Conservation (phyloP, 92 coral and sea anemone genomes). For the Palythoa caribaeorum region DNA sequence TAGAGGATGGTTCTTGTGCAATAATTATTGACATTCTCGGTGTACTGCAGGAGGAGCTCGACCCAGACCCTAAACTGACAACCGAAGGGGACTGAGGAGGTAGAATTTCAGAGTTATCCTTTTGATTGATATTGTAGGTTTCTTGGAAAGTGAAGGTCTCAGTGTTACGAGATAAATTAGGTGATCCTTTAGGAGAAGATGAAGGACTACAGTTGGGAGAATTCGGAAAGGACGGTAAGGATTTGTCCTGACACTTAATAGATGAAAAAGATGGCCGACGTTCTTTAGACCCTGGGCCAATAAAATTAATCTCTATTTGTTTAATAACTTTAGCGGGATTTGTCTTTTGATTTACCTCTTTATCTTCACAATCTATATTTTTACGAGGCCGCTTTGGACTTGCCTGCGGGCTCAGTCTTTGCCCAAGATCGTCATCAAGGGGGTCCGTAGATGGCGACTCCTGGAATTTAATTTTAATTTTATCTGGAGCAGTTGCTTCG, state of each 20-base stretch:
- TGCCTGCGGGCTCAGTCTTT: not conserved
- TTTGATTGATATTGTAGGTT: not conserved
- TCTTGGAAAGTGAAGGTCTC: slow-evolving; percentile 22
- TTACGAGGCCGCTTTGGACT: slow-evolving; percentile 12
- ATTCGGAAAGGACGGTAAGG: not conserved
- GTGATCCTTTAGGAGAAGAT: slow-evolving; percentile 34
- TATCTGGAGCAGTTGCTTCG: not conserved
- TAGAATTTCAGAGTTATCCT: slow-evolving; percentile 3
- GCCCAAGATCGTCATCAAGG: not conserved
- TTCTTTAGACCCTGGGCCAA: slow-evolving; percentile 19
- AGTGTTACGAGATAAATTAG: not conserved
- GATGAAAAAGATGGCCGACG: slow-evolving; percentile 37
- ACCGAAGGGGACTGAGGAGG: slow-evolving; percentile 12
- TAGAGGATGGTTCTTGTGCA: slow-evolving; percentile 85
- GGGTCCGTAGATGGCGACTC: too few relatives aligned
- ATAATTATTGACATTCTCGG: slow-evolving; percentile 90
- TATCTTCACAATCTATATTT: not conserved
- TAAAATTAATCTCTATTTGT: slow-evolving; percentile 31
- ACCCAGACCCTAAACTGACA: slow-evolving; percentile 56
- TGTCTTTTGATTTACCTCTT: slow-evolving; percentile 16
- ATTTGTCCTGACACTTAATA: slow-evolving; percentile 17
- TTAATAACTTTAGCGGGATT: slow-evolving; percentile 1
- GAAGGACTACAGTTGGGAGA: slow-evolving; percentile 20
- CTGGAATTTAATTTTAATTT: too few relatives aligned
- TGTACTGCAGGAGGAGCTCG: slow-evolving; percentile 70